Percentiles rank a stretch among this genome's conserved stretches.
Evolutionary conservation across 2,113 vertebrate genomes (phyloP).

Genomic region (Brienomyrus brachyistius): DNA sequence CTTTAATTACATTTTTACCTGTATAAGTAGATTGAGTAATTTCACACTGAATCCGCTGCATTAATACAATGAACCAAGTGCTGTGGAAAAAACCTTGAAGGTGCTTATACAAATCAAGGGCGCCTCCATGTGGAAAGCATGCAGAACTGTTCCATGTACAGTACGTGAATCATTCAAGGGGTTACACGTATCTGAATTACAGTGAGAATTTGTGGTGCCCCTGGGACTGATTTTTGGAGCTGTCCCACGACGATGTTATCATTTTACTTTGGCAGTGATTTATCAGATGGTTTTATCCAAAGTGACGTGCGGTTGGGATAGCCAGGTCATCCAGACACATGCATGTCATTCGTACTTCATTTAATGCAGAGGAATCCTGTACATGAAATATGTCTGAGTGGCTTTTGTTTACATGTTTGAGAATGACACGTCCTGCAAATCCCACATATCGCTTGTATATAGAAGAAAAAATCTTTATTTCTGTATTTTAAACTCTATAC

Average conservation of each 20-base stretch:
- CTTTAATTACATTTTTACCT: not conserved
- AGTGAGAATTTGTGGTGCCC: not conserved
- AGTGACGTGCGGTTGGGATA: not conserved
- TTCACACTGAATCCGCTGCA: not conserved
- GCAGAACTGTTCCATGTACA: not conserved
- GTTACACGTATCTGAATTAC: not conserved
- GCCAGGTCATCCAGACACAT: not conserved
- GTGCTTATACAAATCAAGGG: not conserved
- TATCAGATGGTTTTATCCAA: not conserved
- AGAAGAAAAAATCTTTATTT: not conserved
- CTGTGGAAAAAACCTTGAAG: not conserved
- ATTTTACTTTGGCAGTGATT: not conserved
- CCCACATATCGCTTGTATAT: not conserved
- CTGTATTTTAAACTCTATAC: not conserved
- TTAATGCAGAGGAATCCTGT: not conserved
- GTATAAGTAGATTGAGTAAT: not conserved
- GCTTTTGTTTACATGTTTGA: not conserved
- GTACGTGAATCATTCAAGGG: not conserved
- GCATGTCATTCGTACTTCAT: not conserved
- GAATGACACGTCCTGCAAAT: not conserved
- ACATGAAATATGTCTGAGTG: not conserved
- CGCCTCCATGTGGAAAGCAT: not conserved
- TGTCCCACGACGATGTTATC: not conserved
- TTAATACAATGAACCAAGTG: not conserved
- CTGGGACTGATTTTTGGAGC: not conserved